Conservation (phyloP, 2,888 invertebrate species). For the Limnephilus marmoratus region DNA sequence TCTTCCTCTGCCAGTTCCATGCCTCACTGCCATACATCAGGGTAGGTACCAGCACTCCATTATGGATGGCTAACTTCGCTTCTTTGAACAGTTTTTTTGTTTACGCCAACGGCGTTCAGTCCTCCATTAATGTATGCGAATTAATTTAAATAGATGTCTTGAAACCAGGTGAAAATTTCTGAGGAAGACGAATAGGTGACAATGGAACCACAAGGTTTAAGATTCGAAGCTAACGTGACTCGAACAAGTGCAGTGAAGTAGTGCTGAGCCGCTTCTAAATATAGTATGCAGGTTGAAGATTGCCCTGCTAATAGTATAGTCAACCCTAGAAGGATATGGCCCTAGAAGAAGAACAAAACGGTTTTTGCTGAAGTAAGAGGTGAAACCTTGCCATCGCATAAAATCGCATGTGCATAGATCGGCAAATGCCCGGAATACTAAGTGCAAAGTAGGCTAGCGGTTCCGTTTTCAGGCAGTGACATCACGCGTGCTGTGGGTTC, state of each 20-base stretch:
- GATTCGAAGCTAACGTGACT: not conserved
- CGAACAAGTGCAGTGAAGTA: not conserved
- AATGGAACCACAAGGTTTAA: not conserved
- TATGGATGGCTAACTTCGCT: too few species aligned
- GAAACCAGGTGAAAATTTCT: not conserved
- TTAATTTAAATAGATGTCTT: not conserved
- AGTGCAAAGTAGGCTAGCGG: not conserved
- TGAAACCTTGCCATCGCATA: not conserved
- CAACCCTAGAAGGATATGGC: not conserved
- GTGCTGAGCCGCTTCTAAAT: not conserved
- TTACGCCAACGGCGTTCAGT: too few species aligned
- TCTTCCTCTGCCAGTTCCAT: too few species aligned
- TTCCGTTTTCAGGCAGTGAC: not conserved
- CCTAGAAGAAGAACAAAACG: not conserved
- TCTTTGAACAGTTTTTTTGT: too few species aligned
- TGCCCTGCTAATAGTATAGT: not conserved
- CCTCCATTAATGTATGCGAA: too few species aligned
- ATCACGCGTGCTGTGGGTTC: constrained; percentile 20
- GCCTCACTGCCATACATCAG: too few species aligned
- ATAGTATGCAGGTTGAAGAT: not conserved
- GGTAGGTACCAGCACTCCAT: too few species aligned
- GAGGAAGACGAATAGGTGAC: not conserved
- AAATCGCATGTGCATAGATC: not conserved
- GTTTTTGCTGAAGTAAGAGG: not conserved
- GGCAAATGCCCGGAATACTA: not conserved